Base-by-base conservation (phyloP, 2,797 vertebrate genomes). In the Sparidentex hasta region DNA sequence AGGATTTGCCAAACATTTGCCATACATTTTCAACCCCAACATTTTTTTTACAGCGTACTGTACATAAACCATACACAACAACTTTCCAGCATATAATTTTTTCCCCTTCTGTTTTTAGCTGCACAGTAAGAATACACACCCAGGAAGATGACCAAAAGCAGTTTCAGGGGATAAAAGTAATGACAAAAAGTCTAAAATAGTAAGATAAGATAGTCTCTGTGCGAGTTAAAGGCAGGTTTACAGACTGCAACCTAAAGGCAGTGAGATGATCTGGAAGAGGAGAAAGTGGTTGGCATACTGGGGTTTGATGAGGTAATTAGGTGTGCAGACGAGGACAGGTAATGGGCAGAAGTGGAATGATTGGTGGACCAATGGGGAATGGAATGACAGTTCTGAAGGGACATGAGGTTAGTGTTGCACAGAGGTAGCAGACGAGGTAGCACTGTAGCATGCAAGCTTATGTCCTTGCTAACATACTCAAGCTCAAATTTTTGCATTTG, bases 321-420 rank as follows among this genome's bases (percentile, higher is more conserved):
- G 38, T 72, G 57, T 41, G 46, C 65, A 47, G 52, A n/a, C 17
- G 58, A 52, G 25, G 58, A 43, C 57, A 44, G 58, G 64, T 16
- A 33, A 64, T 29, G 64, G 20, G 11, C 5, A 46, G 25, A 47
- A 8, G 9, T 21, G 5, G 3, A 23, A 23, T 14, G 56, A 9
- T 20, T 63, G 43, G 44, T 51, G 44, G 33, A 43, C 57, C 63
- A 44, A 68, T 63, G 51, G 44, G 2, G 5, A n/a, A 57, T 38
- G 18, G 27, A 27, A 5, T 4, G 5, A 47, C 16, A 7, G 48
- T 18, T 63, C 29, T 48, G 21, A 41, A 63, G 27, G 3, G 8
- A 51, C 43, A 50, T 58, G 2, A 62, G 16, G 38, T 6, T 46
- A 47, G 48, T 48, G 48, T 18, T 50, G 46, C 18, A 65, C 7